Conservation (phyloP, 2,888 invertebrate genomes). For the Phytoseiulus persimilis region DNA sequence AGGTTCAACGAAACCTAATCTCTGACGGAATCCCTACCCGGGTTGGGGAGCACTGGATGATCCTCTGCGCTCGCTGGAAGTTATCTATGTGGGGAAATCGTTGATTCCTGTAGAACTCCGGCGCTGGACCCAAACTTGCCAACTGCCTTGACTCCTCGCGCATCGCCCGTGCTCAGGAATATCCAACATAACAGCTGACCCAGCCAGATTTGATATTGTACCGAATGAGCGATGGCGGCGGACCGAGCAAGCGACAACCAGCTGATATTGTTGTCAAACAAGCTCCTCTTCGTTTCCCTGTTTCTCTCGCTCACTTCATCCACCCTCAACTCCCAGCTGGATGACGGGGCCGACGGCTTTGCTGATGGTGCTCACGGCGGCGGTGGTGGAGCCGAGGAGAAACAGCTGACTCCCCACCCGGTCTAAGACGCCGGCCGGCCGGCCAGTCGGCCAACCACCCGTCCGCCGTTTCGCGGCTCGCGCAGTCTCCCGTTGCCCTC, state of each 20-base stretch:
- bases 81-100: too few species aligned
- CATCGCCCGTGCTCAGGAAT: background rate
- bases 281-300: constrained; percentile 5
- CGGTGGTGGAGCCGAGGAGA: background rate
- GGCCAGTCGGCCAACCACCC: background rate
- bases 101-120: too few species aligned
- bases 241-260: background rate
- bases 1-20: background rate
- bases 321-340: constrained; percentile 5
- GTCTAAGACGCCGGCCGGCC: background rate
- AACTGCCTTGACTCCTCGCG: background rate
- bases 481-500: background rate
- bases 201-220: background rate
- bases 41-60: background rate
- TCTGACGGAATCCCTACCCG: background rate
- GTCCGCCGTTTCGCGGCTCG: background rate
- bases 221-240: background rate
- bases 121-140: too few species aligned
- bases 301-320: background rate
- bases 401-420: constrained; percentile 5
- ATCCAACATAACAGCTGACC: background rate
- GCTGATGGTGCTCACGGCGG: background rate
- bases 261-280: constrained; percentile 5
- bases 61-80: background rate
- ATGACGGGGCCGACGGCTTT: background rate